phyloP scores from a whole-genome alignment of 2,113 vertebrate species.

The Otocyon megalotis region DNA sequence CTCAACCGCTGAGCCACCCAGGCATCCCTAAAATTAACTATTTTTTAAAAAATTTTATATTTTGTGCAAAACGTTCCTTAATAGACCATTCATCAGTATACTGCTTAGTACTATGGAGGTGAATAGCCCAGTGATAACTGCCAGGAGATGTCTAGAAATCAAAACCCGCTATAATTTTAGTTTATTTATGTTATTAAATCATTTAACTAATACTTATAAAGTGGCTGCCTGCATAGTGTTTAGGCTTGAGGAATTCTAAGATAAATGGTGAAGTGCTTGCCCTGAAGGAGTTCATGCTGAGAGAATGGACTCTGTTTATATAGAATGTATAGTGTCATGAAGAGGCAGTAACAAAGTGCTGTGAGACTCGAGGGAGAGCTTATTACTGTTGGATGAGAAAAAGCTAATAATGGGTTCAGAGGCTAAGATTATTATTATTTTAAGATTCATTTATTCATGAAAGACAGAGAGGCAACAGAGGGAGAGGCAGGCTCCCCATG shows the following conservation, averaged over 20 bases:
- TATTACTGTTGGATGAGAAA: not conserved
- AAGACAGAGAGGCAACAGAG: no score
- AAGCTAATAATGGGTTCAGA: constrained; percentile 38
- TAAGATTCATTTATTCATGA: no score
- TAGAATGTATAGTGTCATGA: not conserved
- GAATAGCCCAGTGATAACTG: constrained; percentile 16
- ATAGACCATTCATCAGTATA: not conserved
- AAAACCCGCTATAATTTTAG: constrained; percentile 21
- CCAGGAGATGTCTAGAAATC: not conserved
- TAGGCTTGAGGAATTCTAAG: constrained; percentile 19
- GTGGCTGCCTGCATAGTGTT: not conserved
- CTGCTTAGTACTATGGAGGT: constrained; percentile 1
- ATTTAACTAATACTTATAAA: constrained; percentile 35
- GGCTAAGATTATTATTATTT: not conserved
- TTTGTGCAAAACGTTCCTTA: not conserved
- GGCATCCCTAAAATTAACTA: no score
- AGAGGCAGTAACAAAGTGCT: not conserved
- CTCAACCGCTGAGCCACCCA: no score
- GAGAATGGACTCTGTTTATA: not conserved
- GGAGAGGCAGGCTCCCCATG: no score
- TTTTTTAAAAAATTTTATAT: no score
- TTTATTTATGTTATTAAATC: constrained; percentile 23
- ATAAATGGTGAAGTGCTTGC: not conserved
- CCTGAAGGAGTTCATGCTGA: not conserved
- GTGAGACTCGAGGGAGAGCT: not conserved